Evolutionary conservation across 2,888 invertebrate genomes (phyloP), one percentile per base, ranked within the genome.

Genomic region (Hydroisotoma schaefferi): DNA sequence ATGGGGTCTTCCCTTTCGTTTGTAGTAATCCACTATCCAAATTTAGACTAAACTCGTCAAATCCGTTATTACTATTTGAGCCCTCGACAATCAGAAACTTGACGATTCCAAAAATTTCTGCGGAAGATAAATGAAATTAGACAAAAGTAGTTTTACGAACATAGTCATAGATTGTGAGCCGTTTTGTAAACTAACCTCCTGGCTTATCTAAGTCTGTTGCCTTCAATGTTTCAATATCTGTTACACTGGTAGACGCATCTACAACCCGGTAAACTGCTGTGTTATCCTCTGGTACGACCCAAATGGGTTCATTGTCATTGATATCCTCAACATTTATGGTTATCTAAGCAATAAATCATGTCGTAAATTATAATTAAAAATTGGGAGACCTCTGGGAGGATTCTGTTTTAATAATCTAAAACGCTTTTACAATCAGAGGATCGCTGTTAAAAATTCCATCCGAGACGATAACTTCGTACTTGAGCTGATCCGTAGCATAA

Each of bases 71-170:
- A 8, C 20, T 38, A 3, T n/a, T 44, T 1, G 28, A 27, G 1
- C 18, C 43, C 3, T 33, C 46, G 18, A 27, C 15, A 12, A 60
- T 20, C 2, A 43, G 23, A 43, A 59, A 62, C 23, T 52, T 62
- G 0, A 65, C 59, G 0, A 57, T 57, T 1, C 65, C 65, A 22
- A 33, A n/a, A n/a, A n/a, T n/a, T n/a, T n/a, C n/a, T n/a, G n/a
- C n/a, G n/a, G n/a, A n/a, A n/a, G n/a, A n/a, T n/a, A n/a, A n/a
- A n/a, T n/a, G n/a, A n/a, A n/a, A n/a, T n/a, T n/a, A n/a, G n/a
- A n/a, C n/a, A n/a, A n/a, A n/a, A n/a, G n/a, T 10, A n/a, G n/a
- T n/a, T n/a, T n/a, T n/a, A n/a, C n/a, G n/a, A n/a, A n/a, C n/a
- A n/a, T n/a, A n/a, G n/a, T n/a, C n/a, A n/a, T n/a, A n/a, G n/a